Conservation (phyloP, 2,888 invertebrate species). For the Ormyrus thymus region DNA sequence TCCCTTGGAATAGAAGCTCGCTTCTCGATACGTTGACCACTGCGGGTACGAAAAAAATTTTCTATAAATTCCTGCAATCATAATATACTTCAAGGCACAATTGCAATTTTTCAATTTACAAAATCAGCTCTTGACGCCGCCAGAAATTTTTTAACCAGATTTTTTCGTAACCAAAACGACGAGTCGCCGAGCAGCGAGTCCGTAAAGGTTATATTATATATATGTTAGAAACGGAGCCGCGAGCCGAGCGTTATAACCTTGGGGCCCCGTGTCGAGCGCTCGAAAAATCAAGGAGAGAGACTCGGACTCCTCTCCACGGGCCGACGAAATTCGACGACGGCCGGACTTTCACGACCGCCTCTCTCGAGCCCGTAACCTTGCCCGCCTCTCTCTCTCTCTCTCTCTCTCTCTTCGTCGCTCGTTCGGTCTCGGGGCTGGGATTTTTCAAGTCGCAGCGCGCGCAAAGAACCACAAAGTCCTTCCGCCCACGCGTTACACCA, state of each 20-base stretch:
- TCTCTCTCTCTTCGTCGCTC: background rate
- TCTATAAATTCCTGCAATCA: too few species aligned
- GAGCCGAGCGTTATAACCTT: conserved; percentile 54
- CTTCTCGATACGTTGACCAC: too few species aligned
- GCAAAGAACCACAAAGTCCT: background rate
- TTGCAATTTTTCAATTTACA: too few species aligned
- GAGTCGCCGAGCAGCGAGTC: too few species aligned
- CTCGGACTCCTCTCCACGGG: conserved; percentile 43
- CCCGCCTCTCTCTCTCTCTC: conserved; percentile 39
- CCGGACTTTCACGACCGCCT: conserved; percentile 64
- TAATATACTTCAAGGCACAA: too few species aligned
- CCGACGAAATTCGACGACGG: conserved; percentile 62
- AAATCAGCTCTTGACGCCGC: too few species aligned
- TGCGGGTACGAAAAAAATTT: too few species aligned
- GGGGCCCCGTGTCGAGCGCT: conserved; percentile 53
- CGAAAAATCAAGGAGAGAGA: conserved; percentile 60
- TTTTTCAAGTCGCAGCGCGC: conserved; percentile 31
- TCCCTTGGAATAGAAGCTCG: too few species aligned
- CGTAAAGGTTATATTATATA: too few species aligned
- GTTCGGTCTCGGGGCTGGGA: background rate
- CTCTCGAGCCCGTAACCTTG: conserved; percentile 61
- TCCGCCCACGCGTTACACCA: conserved; percentile 9
- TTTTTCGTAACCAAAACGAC: too few species aligned
- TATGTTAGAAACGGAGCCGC: too few species aligned
- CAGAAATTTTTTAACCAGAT: too few species aligned